Percentiles rank a stretch among this genome's conserved stretches.
phyloP scores from a whole-genome alignment of 2,797 vertebrate genomes.

The Brachymystax lenok region DNA sequence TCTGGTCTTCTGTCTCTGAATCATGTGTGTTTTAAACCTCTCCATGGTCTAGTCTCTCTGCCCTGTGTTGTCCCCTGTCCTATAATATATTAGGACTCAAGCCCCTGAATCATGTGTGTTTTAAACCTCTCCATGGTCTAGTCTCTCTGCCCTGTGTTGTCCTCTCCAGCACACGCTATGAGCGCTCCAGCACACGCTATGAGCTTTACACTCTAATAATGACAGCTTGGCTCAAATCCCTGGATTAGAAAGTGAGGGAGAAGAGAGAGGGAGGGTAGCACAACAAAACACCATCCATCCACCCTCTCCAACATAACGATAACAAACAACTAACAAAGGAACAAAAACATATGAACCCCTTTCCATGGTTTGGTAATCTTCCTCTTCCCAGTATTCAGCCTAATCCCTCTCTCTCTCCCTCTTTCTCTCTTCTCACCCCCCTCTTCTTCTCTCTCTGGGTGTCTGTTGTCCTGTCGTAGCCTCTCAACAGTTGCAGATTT shows the following conservation, averaged over 20 bases:
- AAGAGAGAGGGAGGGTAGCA: conserved; percentile 24
- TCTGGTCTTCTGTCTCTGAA: too few species aligned
- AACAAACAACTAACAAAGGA: conserved; percentile 38
- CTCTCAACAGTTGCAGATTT: conserved; percentile 61
- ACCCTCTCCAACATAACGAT: conserved; percentile 42
- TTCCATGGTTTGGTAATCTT: conserved; percentile 64
- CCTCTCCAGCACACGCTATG: too few species aligned
- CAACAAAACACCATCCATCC: conserved; percentile 43
- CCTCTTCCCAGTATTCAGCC: conserved; percentile 42
- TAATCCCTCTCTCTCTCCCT: conserved; percentile 54
- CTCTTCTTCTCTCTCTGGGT: conserved; percentile 47
- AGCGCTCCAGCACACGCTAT: conserved; percentile 10
- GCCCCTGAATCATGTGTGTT: too few species aligned
- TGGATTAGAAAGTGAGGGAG: conserved; percentile 51
- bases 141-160: background rate
- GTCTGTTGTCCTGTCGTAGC: conserved; percentile 58
- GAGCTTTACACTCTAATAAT: conserved; percentile 47
- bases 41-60: too few species aligned
- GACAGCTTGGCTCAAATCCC: conserved; percentile 58
- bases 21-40: too few species aligned
- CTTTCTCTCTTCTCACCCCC: background rate
- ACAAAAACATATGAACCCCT: conserved; percentile 67
- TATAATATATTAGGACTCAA: too few species aligned
- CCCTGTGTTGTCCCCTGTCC: too few species aligned
- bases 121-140: too few species aligned